Evolutionary conservation across 2,797 vertebrate species (phyloP), one percentile per base, ranked within the genome.

Genomic region (Danio albolineatus): DNA sequence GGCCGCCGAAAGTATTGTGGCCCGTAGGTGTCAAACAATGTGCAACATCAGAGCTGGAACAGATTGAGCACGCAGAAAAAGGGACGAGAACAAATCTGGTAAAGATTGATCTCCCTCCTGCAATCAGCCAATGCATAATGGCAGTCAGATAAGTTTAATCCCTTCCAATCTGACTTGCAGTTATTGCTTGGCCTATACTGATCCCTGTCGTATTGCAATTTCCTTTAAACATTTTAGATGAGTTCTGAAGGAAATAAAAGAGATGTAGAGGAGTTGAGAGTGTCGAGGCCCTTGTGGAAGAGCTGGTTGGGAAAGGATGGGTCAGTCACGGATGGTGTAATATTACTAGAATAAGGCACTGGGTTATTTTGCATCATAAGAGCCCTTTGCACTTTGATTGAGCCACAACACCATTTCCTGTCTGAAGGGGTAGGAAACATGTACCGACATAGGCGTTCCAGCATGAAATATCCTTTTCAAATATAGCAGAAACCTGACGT

Each of bases 181-280:
- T 80, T 84, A 67, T 87, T 83, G 72, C 82, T 82, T 86, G 79
- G 76, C 84, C 85, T 49, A 49, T 59, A 65, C 79, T 85, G 83
- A 89, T 86, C 83, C 72, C 83, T 53, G 74, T 67, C 43, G 83
- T 87, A 87, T 54, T 28, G 82, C 90, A 86, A 91, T 89, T 89
- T 89, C 65, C 73, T 79, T 82, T 86, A 88, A 87, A 87, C 78
- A 79, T 80, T 87, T 85, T 64, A 86, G 86, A 86, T 87, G 83
- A 87, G 84, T 71, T 49, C 73, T 62, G 14, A 46, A 61, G 62
- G 85, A 62, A 76, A 73, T 28, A 28, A 56, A 65, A 44, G 12
- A 43, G 54, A 39, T 39, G 28, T n/a, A 17, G 21, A 83, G 19
- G 59, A 66, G 70, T 78, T 53, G 67, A 59, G 7, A 21, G 70